Base-by-base conservation (phyloP, 2,797 vertebrate species). In the Cercopithecus petaurista region DNA sequence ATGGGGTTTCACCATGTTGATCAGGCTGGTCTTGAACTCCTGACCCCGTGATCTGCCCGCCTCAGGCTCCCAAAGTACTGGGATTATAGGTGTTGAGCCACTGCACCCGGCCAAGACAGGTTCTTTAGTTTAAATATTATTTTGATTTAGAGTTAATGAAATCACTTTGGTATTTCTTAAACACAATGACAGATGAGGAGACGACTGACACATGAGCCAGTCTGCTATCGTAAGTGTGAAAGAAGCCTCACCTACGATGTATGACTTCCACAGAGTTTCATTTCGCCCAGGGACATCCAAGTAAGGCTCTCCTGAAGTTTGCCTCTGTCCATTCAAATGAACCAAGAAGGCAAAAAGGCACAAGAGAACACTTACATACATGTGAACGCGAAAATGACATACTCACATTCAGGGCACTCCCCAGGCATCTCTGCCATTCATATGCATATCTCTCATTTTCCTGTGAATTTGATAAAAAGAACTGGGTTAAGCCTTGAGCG, bases 361-460 rank as follows among this genome's bases (percentile, higher is more conserved):
- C 22, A 79, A 28, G 77, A 46, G 28, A 59, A 59, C 21, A 76
- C 33, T 8, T 36, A 3, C 1, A 1, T 1, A 22, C 0, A 0
- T 17, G 36, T 46, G 55, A 76, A 36, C 33, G 33, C 1, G 3
- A 2, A 84, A n/a, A n/a, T 30, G 36, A 39, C 6, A 72, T 87
- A 99, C 98, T 98, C 98, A 99, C 99, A 98, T 99, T 99, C 70
- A 99, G 98, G 88, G 99, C 99, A 19, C 99, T 99, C 98, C 99
- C 99, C 98, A 99, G 98, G 98, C 99, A 99, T 59, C 99, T 99
- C 95, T 99, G 99, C 99, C 99, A 99, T 98, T 99, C 99, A 12
- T 99, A 99, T 0, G 99, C 99, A 0, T 99, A 99, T 67, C 99
- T 99, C 98, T 99, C 99, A 1, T 99, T 99, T 98, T 99, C 99